Base-by-base conservation (phyloP, 2,113 vertebrate species). In the Neopipo cinnamomea region DNA sequence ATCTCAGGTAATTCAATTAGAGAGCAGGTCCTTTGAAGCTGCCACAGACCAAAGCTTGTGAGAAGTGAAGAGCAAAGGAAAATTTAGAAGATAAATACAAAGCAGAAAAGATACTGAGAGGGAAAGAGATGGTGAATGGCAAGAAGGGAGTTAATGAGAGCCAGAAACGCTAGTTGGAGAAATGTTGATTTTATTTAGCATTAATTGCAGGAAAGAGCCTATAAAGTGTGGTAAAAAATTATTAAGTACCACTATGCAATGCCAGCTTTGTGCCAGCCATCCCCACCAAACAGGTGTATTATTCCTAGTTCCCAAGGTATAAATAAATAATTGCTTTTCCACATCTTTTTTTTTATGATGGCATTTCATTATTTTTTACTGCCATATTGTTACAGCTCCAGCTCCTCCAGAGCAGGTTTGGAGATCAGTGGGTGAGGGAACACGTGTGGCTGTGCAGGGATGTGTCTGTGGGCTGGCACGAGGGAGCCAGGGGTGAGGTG, bases 151-250 rank as follows among this genome's bases (percentile, higher is more conserved):
- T 92, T 74, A 65, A 95, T 66, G 89, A 96, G 96, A 97, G 86
- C 95, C 97, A 96, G 91, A 89, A 97, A 92, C 17, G 2, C 92
- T 74, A 81, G 96, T 96, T 88, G 96, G 95, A 97, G 93, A 98
- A 96, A 98, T 97, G 95, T 97, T 98, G 96, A 97, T 97, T 98
- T 98, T 97, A 98, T 96, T 98, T 96, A 97, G 97, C 94, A 97
- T 97, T 98, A 98, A 98, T 97, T 96, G 95, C 97, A 98, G 97
- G 97, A 98, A 98, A 97, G 89, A 87, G 96, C 95, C 97, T 96
- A 96, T 98, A 98, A 98, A 98, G 95, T 93, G 94, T 7, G 92
- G 96, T 97, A 84, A 94, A 92, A 97, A 97, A 96, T 96, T 89
- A 98, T 97, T 97, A 98, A 98, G 91, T 85, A 96, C 93, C 94